These are phyloP conservation scores for Apodemia hepburni DNA, from an alignment of 2,888 invertebrate species.

Conservation along the genomic window DNA sequence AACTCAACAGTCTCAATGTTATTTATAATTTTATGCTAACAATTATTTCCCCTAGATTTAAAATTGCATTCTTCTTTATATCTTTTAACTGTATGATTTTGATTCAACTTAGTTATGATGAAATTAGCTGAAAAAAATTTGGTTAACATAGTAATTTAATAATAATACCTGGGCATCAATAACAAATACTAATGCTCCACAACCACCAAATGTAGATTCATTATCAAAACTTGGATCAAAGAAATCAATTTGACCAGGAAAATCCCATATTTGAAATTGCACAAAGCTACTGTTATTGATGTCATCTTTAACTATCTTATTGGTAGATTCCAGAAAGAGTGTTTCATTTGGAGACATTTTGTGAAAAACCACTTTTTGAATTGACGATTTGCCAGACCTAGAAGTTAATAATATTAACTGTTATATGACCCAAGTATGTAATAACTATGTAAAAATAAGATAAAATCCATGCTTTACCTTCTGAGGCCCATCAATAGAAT, in stretches of 20 bases:
- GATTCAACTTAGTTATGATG: background rate
- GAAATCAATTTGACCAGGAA: conserved; percentile 99
- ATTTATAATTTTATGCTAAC: too few species aligned
- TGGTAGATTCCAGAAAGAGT: conserved; percentile 97
- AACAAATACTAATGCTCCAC: conserved; percentile 98
- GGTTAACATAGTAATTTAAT: background rate
- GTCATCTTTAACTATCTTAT: conserved; percentile 98
- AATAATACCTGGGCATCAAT: conserved; percentile 94
- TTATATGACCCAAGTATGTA: background rate
- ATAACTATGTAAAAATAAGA: too few species aligned
- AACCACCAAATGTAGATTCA: conserved; percentile 97
- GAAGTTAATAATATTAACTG: conserved; percentile 42
- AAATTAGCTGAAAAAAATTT: too few species aligned
- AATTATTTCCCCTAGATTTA: too few species aligned
- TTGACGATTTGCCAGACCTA: conserved; percentile 99
- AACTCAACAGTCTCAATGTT: too few species aligned
- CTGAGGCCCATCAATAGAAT: conserved; percentile 97
- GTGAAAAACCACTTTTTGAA: conserved; percentile 99
- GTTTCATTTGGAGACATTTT: conserved; percentile 99
- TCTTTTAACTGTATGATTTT: too few species aligned
- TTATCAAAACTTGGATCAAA: conserved; percentile 98
- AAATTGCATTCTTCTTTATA: too few species aligned
- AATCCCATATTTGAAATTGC: conserved; percentile 99
- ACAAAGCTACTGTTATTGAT: conserved; percentile 98
- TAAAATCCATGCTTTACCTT: conserved; percentile 76